Evolutionary conservation across 2,797 vertebrate genomes (phyloP), one percentile per base, ranked within the genome.

Genomic region (Tauraco hartlaubi): DNA sequence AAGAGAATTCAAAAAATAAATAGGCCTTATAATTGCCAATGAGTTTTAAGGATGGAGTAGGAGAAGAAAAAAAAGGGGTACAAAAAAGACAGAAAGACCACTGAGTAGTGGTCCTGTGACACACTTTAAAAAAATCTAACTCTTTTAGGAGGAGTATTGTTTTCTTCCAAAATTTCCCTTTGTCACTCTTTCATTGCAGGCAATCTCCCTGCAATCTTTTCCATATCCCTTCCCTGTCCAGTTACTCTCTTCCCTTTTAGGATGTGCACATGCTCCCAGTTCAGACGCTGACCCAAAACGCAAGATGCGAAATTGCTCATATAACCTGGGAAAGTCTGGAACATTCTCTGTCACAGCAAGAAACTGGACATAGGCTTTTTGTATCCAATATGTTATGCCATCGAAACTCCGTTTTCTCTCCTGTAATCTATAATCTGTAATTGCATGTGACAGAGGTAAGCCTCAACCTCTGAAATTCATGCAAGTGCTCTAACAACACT

Each of bases 61-160:
- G 68, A 52, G 14, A 51, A 54, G 2, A 26, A 58, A 69, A 71
- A 55, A 37, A 12, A 14, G 25, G 14, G 2, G 2, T 5, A 2
- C 3, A 1, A 35, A 37, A 5, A 73, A 62, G 15, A 5, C 5
- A 35, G 17, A 33, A 55, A 78, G 44, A 2, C 0, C 8, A 43
- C 39, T 33, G 15, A 67, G 11, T 7, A 37, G 37, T 33, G 13
- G 11, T 63, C 17, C 64, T 77, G 20, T 58, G 55, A 31, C 7
- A 39, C 15, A 35, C 25, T 46, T 56, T 11, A 2, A 61, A 79
- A 54, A 54, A 33, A n/a, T 10, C 21, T 44, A 26, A 46, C 26
- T 66, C 23, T 58, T 8, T 67, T 63, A 67, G 28, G 14, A 55
- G 14, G 16, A 49, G 4, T 31, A 54, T 5, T 31, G 12, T 56